Evolutionary conservation across 2,888 invertebrate species (phyloP).

Genomic region (Perizoma affinitatum): DNA sequence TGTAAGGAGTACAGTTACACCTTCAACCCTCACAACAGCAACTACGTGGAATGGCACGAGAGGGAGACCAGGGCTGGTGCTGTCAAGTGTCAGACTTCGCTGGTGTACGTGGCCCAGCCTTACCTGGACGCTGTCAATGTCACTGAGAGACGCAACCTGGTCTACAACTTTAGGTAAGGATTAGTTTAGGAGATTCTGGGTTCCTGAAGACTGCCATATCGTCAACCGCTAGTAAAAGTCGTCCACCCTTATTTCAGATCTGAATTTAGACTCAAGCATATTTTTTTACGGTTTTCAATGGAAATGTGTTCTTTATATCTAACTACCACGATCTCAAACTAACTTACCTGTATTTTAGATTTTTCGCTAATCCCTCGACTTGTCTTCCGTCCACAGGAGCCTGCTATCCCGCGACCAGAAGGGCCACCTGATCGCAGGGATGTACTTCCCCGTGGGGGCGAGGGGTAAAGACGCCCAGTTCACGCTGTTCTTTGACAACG

Average conservation of each 20-base stretch:
- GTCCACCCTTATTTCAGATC: too few relatives aligned
- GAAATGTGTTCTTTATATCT: too few relatives aligned
- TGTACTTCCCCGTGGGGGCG: slow-evolving; percentile 91
- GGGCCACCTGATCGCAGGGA: slow-evolving; percentile 91
- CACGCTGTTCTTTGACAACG: slow-evolving; percentile 91
- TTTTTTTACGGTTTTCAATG: too few relatives aligned
- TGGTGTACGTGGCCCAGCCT: slow-evolving; percentile 91
- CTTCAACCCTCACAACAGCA: slow-evolving; percentile 86
- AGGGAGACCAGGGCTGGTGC: slow-evolving; percentile 86
- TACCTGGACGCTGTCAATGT: slow-evolving; percentile 93
- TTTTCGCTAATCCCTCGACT: not conserved
- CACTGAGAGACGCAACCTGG: slow-evolving; percentile 94
- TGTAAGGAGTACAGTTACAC: slow-evolving; percentile 93
- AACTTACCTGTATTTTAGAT: too few relatives aligned
- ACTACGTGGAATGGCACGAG: slow-evolving; percentile 94
- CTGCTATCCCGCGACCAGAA: slow-evolving; percentile 92
- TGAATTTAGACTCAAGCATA: too few relatives aligned
- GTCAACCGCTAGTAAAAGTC: too few relatives aligned
- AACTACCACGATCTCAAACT: too few relatives aligned
- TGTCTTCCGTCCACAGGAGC: slow-evolving; percentile 78
- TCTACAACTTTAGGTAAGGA: slow-evolving; percentile 89
- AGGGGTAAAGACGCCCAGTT: slow-evolving; percentile 85
- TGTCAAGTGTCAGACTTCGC: slow-evolving; percentile 86
- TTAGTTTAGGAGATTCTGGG: too few relatives aligned
- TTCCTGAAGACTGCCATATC: too few relatives aligned